Evolutionary conservation across 2,113 vertebrate species (phyloP), one percentile per base, ranked within the genome.

Genomic region (Chelonoidis abingdonii): DNA sequence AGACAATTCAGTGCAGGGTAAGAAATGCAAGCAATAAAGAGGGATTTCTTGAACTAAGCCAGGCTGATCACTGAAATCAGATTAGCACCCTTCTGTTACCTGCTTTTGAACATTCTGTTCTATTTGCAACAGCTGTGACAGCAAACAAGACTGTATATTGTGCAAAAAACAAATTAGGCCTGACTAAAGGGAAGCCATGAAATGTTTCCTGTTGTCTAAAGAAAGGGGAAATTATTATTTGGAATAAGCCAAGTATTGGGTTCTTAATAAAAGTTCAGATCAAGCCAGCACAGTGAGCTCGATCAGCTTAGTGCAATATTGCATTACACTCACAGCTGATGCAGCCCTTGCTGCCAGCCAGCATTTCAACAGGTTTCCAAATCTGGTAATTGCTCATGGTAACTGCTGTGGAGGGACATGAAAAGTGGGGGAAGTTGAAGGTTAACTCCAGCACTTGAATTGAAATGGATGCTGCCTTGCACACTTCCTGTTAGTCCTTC

Each of bases 101-200:
- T 93, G 88, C 11, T 97, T 93, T 94, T 92, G 94, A 97, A 97
- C 96, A 96, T 97, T 98, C 92, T 96, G 93, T 98, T 98, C 97
- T 93, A 96, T 96, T 96, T 93, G 84, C 93, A 98, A 97, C 87
- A 96, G 95, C 94, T 75, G 8, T 95, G 91, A 92, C 90, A 96
- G 95, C 83, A 96, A 89, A 75, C 19, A 89, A 21, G 54, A 12
- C 89, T 90, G 69, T 24, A 93, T 93, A 92, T 91, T 93, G 91
- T 89, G 91, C 89, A 97, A 97, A 98, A 97, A 95, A 31, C 93
- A 94, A 97, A 86, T 96, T 92, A 97, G 93, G 79, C 72, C 31
- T 87, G 84, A 94, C 80, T 89, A 95, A 97, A 97, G 85, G 86
- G 86, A 96, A 93, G 84, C 80, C 83, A 79, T 94, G 96, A 91